Percentiles rank a stretch among this genome's conserved stretches.
phyloP scores from a whole-genome alignment of 2,888 invertebrate genomes.

The Thelaira solivaga region DNA sequence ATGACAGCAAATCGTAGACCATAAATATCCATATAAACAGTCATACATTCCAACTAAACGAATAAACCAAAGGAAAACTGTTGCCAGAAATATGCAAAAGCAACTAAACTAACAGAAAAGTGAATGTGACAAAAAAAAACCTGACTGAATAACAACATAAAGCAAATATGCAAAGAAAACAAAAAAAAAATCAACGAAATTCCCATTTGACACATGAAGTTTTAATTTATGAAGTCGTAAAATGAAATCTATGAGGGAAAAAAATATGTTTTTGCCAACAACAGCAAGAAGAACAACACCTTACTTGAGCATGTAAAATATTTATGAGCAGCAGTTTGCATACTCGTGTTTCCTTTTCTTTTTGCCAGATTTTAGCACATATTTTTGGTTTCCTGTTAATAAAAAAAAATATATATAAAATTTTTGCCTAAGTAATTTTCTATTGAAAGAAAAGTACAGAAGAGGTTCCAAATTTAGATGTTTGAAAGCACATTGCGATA shows the following conservation, averaged over 20 bases:
- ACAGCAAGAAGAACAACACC: too few species aligned
- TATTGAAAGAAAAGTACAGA: too few species aligned
- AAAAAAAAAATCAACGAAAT: constrained; percentile 14
- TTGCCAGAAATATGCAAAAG: constrained; percentile 52
- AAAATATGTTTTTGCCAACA: not conserved
- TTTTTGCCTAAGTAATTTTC: constrained; percentile 49
- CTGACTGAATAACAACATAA: too few species aligned
- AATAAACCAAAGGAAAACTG: constrained; percentile 5
- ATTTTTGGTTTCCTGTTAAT: not conserved
- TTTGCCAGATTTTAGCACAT: constrained; percentile 25
- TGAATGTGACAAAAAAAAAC: too few species aligned
- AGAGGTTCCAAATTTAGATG: too few species aligned
- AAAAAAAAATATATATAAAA: constrained; percentile 38
- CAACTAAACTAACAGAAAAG: constrained; percentile 54
- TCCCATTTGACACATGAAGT: constrained; percentile 63
- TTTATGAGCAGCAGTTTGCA: constrained; percentile 23
- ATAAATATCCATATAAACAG: constrained; percentile 43
- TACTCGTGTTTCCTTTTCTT: constrained; percentile 20
- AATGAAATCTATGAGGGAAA: constrained; percentile 11
- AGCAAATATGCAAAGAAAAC: constrained; percentile 2
- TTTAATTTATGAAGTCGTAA: constrained; percentile 63
- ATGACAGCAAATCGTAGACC: constrained; percentile 55
- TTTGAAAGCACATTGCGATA: too few species aligned
- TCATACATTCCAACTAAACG: constrained; percentile 49
- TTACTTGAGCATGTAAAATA: constrained; percentile 44